Base-by-base conservation (phyloP, 2,888 invertebrate species). In the Pseudococcus viburni region DNA sequence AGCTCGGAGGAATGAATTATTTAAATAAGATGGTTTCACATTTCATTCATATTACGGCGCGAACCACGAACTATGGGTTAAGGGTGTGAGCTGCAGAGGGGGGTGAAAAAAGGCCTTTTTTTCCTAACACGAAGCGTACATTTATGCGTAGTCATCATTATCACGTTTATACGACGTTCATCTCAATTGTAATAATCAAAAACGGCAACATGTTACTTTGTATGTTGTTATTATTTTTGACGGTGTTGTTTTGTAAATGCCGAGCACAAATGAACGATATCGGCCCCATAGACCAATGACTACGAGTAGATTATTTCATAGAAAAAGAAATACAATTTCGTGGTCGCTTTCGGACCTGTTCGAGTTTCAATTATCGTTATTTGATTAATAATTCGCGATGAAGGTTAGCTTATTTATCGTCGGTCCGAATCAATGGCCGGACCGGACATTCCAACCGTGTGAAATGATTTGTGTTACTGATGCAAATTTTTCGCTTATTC, bases 101-200 rank as follows among this genome's bases (percentile, higher is more conserved):
- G 48, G 1, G 84, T 0, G 51, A 51, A 51, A 84, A 48, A 84
- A 84, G 51, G 26, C 51, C 51, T 7, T n/a, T 46, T n/a, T 46
- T 46, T 6, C 3, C 26, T 33, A 33, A 33, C 26, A 33, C 26
- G 26, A 33, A 33, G 3, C 26, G 1, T 73, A 73, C 42, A 80
- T 85, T 85, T 85, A 85, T 85, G 85, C 85, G 85, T 39, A 85
- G 85, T 85, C 85, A 85, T 85, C 85, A 85, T 85, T 85, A 59
- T 85, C 55, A 33, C 59, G 59, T 59, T 64, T 59, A 84, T 39
- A 85, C 59, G 59, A 42, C 51, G 22, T 39, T 59, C 59, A 55
- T 59, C 48, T 84, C 46, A 5, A 85, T 33, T 64, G n/a, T 33
- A 12, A 85, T 39, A 42, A n/a, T 7, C n/a, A 64, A n/a, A 51